Conservation (phyloP, 2,113 vertebrate species). For the Cynopterus brachyotis region DNA sequence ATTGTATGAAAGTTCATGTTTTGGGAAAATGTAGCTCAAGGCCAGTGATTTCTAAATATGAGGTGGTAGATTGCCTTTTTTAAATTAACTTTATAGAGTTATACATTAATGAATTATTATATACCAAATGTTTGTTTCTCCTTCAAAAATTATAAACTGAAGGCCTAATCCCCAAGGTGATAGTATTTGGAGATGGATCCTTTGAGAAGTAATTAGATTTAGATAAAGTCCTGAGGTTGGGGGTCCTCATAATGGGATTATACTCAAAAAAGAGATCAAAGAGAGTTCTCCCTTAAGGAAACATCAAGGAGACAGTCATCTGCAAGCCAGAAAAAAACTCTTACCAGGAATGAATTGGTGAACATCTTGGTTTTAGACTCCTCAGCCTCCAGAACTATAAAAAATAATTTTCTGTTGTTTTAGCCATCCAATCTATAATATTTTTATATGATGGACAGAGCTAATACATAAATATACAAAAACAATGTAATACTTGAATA, state of each 20-base stretch:
- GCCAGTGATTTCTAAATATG: background rate
- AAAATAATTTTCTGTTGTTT: background rate
- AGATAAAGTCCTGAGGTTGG: background rate
- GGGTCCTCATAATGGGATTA: background rate
- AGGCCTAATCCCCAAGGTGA: background rate
- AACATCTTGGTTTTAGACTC: background rate
- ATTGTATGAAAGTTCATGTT: background rate
- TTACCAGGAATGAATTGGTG: background rate
- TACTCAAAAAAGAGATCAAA: background rate
- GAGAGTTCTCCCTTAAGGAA: background rate
- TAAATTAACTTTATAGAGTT: background rate
- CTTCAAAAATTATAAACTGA: background rate
- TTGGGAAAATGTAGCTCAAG: background rate
- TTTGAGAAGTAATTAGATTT: background rate
- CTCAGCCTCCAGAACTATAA: background rate
- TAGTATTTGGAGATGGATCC: background rate
- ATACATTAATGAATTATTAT: background rate
- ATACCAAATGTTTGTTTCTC: background rate
- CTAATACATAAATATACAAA: background rate
- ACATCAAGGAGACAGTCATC: background rate
- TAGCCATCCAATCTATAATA: background rate
- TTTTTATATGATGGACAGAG: background rate
- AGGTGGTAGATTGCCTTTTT: background rate
- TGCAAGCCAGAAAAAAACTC: background rate
- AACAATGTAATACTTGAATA: background rate